Evolutionary conservation across 92 coral and sea anemone genomes (phyloP), one percentile per base, ranked within the genome.

Genomic region (Nematostella vectensis): DNA sequence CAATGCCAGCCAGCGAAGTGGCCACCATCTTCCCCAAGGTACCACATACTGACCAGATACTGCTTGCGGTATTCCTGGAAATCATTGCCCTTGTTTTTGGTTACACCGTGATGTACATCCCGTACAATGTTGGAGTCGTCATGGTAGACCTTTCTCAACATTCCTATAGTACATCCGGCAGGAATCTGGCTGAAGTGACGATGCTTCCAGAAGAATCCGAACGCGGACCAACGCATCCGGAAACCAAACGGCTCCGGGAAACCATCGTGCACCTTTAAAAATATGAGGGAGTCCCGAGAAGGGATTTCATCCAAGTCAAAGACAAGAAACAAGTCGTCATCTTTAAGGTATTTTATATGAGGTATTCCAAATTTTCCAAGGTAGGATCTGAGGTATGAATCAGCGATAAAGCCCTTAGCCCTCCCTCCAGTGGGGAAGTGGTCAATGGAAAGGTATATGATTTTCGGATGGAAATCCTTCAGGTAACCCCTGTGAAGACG

Each of bases 1-100:
- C 72, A 66, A 31, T 66, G 72, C 72, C 72, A 66, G 12, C 72
- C 72, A 11, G 72, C 72, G 31, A 66, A 66, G 48, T 66, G 72
- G 9, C 61, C 70, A 4, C 55, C 63, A 11, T 53, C 72, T 24
- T 66, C 72, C 11, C 72, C 72, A 13, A 66, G 11, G 19, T 54
- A 66, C 72, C 72, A 66, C 0, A 56, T n/a, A 17, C 45, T 62
- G 20, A 66, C 56, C 21, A 66, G 43, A 12, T 40, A 42, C 1
- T 59, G 42, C 27, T 36, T 48, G 13, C 72, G 24, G 33, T 66
- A 66, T 19, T 66, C 63, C 36, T 49, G n/a, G 56, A 66, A 66
- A 2, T 54, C 72, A 4, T 54, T 28, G 11, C 48, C 16, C 2
- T 57, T 57, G n/a, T 54, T 66, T 29, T 11, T 55, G 11, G 56